Conservation (phyloP, 2,113 vertebrate genomes). For the Dasyornis broadbenti region DNA sequence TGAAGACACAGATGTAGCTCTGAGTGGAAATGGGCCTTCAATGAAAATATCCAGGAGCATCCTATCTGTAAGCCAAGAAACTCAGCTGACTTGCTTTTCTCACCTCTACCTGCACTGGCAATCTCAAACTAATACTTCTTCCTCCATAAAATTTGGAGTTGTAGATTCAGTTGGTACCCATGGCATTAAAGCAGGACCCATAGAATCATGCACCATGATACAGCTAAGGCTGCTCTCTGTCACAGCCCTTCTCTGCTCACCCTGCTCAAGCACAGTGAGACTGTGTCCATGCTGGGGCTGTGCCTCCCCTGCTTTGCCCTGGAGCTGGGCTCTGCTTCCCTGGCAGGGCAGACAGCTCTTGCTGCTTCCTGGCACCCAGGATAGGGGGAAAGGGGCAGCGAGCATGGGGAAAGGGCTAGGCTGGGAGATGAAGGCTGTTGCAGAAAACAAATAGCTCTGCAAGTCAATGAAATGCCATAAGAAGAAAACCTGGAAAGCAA, state of each 20-base stretch:
- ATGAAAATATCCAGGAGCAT: background rate
- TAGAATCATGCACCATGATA: accelerated
- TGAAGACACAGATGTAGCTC: background rate
- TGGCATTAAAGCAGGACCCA: background rate
- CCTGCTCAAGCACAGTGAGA: background rate
- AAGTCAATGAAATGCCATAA: background rate
- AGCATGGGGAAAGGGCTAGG: background rate
- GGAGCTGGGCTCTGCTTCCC: accelerated
- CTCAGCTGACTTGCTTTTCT: background rate
- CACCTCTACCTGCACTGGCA: background rate
- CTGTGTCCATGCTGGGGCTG: accelerated
- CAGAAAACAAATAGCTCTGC: background rate
- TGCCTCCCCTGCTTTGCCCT: background rate
- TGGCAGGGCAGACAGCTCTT: background rate
- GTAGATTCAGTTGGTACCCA: background rate
- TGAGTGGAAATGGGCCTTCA: background rate
- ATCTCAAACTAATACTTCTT: background rate
- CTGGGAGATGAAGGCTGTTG: background rate
- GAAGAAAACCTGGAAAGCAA: background rate
- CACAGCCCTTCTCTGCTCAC: background rate
- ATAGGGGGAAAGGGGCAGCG: no score
- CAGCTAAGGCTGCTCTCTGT: background rate
- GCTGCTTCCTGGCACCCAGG: background rate
- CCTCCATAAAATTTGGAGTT: background rate
- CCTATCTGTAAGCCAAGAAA: background rate